Base-by-base conservation (phyloP, 2,113 vertebrate genomes). In the Microtus pennsylvanicus region DNA sequence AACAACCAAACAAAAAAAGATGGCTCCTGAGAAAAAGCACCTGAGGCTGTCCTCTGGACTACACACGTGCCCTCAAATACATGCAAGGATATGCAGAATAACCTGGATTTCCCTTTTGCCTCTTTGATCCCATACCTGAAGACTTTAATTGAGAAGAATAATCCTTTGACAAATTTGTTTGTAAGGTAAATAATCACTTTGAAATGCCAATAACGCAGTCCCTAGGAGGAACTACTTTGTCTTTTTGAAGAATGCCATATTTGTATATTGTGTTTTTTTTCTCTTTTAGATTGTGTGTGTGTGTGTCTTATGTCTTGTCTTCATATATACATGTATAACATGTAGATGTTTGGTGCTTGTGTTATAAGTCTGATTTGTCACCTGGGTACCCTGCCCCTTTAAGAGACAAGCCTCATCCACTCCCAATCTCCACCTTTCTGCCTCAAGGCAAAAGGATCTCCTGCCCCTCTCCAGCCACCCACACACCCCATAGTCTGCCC, bases 111-210 rank as follows among this genome's bases (percentile, higher is more conserved):
- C 55, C 55, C 55, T 55, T 95, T 95, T 63, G 70, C 28, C 35
- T 89, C 10, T 81, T 81, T 96, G 7, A 30, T 70, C 50, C 11
- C 78, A 26, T 93, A 33, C 8, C 11, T 89, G 94, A 75, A 45
- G 35, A 58, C 55, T 58, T 19, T 95, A 75, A 45, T 26, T 81
- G 63, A 90, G 96, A 92, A 89, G 55, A 91, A 13, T 47, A 95
- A 38, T 72, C 9, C 13, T 47, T 4, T 14, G 47, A 47, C 24
- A 95, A 88, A 75, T 35, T 72, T 96, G 47, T 86, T 96, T 86
- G 72, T 50, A 93, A 92, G 81, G 35, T 69, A 96, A 92, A 95
- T 76, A 90, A 90, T 85, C 45, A 85, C 86, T 33, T 19, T 58
- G 55, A 19, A 58, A 58, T 58, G 17, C 55, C 17, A 58, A 21